A percentile compares a stretch with the other conserved stretches of the same genome.
Evolutionary conservation across 2,113 vertebrate genomes (phyloP).

Genomic region (Lepisosteus osseus): DNA sequence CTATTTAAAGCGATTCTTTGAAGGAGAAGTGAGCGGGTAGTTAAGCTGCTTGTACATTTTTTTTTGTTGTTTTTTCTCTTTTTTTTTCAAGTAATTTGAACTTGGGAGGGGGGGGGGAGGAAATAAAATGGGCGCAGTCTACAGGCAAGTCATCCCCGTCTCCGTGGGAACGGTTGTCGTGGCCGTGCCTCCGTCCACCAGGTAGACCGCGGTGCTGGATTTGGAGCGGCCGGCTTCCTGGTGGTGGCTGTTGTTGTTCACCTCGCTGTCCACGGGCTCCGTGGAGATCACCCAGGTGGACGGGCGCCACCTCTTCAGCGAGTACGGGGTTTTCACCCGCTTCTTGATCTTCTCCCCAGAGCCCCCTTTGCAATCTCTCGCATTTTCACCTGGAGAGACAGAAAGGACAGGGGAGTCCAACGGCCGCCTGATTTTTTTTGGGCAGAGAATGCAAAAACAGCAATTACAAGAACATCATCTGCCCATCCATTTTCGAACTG

Average conservation of each 20-base stretch:
- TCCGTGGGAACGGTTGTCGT: constrained; percentile 76
- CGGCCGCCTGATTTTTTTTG: too few relatives aligned
- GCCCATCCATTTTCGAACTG: too few relatives aligned
- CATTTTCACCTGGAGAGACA: constrained; percentile 66
- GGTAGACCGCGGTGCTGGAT: constrained; percentile 88
- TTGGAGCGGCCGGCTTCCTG: constrained; percentile 72
- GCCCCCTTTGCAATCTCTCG: constrained; percentile 74
- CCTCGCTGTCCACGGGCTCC: constrained; percentile 80
- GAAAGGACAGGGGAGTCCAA: background rate
- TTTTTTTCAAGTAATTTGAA: constrained; percentile 46
- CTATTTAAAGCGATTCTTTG: constrained; percentile 90
- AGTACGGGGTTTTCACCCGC: constrained; percentile 96
- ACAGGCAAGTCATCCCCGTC: constrained; percentile 79
- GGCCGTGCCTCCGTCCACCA: constrained; percentile 79
- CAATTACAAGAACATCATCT: too few relatives aligned
- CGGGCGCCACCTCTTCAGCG: constrained; percentile 93
- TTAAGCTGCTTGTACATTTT: constrained; percentile 56
- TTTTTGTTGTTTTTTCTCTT: constrained; percentile 61
- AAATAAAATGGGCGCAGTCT: constrained; percentile 62
- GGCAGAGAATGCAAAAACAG: too few relatives aligned
- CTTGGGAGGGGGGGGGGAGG: constrained; percentile 10
- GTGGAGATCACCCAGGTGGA: constrained; percentile 96
- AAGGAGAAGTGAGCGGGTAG: constrained; percentile 67
- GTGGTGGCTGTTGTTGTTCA: constrained; percentile 65
- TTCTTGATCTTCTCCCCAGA: constrained; percentile 97